Base-by-base conservation (phyloP, 2,888 invertebrate species). In the Beris chalybata region DNA sequence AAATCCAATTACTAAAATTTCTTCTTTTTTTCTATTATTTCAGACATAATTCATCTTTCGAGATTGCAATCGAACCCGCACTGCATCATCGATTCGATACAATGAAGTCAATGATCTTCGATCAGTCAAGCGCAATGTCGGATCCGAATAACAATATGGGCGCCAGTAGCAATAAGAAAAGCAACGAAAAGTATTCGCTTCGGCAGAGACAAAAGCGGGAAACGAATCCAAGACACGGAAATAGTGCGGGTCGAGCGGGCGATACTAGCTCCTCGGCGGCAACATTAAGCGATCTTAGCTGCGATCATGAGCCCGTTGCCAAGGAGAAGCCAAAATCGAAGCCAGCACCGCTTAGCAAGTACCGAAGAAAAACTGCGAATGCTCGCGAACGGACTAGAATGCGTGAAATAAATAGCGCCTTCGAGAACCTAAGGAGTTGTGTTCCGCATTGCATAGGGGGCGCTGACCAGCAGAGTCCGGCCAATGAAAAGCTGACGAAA, bases 391-490 rank as follows among this genome's bases (percentile, higher is more conserved):
- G 95, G 43, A 89, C 89, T 71, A 85, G 95, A 65, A 95, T 95
- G 94, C 84, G 91, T 57, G 94, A 94, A 78, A 94, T 95, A 73
- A 95, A 95, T 81, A 85, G 87, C 68, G 95, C 94, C 1, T 95
- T 95, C 79, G 94, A 94, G 76, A 85, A 88, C 2, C 83, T 95
- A 7, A 84, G 93, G 30, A 84, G 86, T 13, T 91, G 89, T 30
- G 89, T 95, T 11, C 95, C 95, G 6, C 74, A 76, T 54, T 73
- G 79, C 1, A 76, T 81, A 15, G 76, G 75, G 5, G 57, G 44
- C 11, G 12, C 48, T 29, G 68, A 38, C 32, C 59, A 55, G 29
- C 56, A 67, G 9, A 73, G 68, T 43, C 73, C 84, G 76, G 82
- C 90, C 48, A 88, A 88, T 77, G 92, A 92, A 77, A 92, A 92